Percentiles rank a stretch among this genome's conserved stretches.
Conservation (phyloP, 2,797 vertebrate genomes). For the Tolypeutes matacus region DNA sequence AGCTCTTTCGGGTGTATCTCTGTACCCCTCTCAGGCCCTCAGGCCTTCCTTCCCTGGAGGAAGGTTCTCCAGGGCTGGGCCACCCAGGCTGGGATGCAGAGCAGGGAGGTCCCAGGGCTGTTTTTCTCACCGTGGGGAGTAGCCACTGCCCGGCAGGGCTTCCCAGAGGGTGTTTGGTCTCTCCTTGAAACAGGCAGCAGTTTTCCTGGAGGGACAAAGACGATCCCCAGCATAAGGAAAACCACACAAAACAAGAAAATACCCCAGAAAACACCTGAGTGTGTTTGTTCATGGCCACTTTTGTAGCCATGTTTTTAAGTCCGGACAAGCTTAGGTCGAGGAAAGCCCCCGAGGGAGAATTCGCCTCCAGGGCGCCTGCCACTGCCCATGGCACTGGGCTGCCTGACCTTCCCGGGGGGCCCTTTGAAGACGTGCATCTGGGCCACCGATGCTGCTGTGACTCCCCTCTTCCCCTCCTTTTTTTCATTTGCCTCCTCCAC, state of each 20-base stretch:
- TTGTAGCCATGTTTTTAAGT: neutral
- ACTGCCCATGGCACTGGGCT: neutral
- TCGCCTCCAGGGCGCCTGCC: neutral
- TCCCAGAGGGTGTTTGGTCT: neutral
- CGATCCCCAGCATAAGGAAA: neutral
- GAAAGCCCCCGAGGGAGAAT: neutral
- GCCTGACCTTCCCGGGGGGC: neutral
- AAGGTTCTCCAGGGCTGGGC: neutral
- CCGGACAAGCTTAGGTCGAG: neutral
- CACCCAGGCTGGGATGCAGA: neutral
- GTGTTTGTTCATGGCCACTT: neutral
- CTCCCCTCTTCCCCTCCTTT: conserved; percentile 44
- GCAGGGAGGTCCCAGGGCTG: neutral
- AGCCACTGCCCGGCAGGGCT: neutral
- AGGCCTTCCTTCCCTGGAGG: no score
- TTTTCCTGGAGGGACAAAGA: conserved; percentile 10
- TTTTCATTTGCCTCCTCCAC: conserved; percentile 11
- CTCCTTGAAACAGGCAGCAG: neutral
- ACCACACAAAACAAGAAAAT: neutral
- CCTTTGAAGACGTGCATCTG: neutral
- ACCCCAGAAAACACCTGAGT: neutral
- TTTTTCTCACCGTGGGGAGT: neutral
- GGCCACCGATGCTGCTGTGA: neutral
- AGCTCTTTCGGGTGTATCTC: neutral
- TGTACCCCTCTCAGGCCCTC: neutral